Evolutionary conservation across 2,113 vertebrate genomes (phyloP).

Genomic region (Syngnathus scovelli): DNA sequence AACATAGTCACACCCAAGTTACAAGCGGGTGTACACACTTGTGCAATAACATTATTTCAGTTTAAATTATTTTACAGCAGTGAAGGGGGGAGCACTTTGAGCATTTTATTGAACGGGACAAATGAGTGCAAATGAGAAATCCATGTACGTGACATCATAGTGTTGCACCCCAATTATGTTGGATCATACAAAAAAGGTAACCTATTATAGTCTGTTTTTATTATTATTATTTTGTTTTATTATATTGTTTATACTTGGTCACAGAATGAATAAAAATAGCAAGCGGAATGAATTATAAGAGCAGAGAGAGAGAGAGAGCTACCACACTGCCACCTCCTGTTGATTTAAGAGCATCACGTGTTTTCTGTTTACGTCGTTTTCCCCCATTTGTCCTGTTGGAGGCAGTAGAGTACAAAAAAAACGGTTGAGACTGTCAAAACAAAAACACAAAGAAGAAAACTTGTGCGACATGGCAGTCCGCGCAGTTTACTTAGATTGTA

Average conservation of each 20-base stretch:
- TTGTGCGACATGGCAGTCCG: slow-evolving; percentile 1
- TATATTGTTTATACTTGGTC: too few relatives aligned
- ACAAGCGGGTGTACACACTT: neutral
- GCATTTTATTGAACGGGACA: neutral
- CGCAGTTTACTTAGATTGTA: neutral
- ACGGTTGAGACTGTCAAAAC: neutral
- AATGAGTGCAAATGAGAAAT: neutral
- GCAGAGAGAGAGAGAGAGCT: too few relatives aligned
- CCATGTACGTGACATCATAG: too few relatives aligned
- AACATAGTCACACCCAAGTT: neutral
- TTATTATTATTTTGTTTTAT: too few relatives aligned
- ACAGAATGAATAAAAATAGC: too few relatives aligned
- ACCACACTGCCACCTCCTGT: neutral
- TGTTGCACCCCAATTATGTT: too few relatives aligned
- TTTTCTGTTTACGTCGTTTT: neutral
- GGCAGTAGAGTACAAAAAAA: neutral
- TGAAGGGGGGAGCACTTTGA: neutral
- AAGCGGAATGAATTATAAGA: too few relatives aligned
- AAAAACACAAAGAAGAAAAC: slow-evolving; percentile 9
- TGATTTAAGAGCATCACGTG: neutral
- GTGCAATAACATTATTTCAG: neutral
- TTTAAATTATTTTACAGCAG: neutral
- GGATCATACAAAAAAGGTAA: too few relatives aligned
- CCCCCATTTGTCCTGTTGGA: neutral
- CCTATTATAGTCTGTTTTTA: too few relatives aligned